Evolutionary conservation across 2,797 vertebrate species (phyloP).

Genomic region (Bovichtus variegatus): DNA sequence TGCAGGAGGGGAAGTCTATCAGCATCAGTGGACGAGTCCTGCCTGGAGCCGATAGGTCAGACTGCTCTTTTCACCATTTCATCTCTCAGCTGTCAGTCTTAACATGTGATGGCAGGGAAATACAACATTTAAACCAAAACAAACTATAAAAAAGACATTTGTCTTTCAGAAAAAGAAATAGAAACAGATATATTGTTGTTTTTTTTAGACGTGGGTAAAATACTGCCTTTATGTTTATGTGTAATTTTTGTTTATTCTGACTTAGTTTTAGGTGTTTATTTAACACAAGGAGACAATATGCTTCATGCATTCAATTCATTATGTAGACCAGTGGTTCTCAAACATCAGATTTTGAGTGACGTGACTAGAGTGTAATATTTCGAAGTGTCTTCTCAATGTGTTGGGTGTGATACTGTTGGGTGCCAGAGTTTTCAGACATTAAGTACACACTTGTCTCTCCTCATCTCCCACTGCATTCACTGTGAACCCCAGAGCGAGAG

Average conservation of each 20-base stretch:
- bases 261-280: not conserved
- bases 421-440: too few relatives aligned
- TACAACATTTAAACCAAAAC: not conserved
- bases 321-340: too few relatives aligned
- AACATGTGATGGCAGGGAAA: not conserved
- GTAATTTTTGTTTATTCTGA: not conserved
- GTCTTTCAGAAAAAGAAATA: too few relatives aligned
- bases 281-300: not conserved
- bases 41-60: conserved; percentile 72
- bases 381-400: too few relatives aligned
- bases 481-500: too few relatives aligned
- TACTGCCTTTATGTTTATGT: not conserved
- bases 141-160: too few relatives aligned
- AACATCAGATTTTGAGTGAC: too few relatives aligned
- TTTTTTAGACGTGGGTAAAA: not conserved
- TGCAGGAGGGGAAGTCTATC: conserved; percentile 70
- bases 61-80: not conserved
- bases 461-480: too few relatives aligned
- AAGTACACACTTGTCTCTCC: too few relatives aligned
- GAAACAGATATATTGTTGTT: too few relatives aligned
- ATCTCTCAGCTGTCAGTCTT: not conserved
- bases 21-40: conserved; percentile 74
- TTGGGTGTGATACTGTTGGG: too few relatives aligned
- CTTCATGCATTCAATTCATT: not conserved
- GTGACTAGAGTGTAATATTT: too few relatives aligned